phyloP scores from a whole-genome alignment of 2,113 vertebrate genomes.

The Toxotes chatareus region DNA sequence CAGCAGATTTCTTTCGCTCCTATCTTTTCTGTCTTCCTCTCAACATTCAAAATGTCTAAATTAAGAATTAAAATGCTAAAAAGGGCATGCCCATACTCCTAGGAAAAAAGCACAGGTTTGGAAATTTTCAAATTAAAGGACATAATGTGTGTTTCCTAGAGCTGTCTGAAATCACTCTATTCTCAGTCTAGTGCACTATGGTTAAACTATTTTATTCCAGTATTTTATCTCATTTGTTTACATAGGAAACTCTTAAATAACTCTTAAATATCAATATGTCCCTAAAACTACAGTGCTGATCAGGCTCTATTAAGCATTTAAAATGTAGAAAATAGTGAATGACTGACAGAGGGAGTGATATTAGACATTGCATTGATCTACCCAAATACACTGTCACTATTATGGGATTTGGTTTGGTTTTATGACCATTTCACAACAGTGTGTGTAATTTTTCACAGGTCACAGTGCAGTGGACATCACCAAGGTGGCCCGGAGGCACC shows the following conservation, averaged over 20 bases:
- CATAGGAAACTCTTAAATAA: background rate
- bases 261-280: background rate
- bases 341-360: background rate
- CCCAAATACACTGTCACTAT: background rate
- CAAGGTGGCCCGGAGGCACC: constrained; percentile 98
- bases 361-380: background rate
- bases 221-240: background rate
- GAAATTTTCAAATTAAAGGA: background rate
- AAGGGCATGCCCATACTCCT: background rate
- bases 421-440: background rate
- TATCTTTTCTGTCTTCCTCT: constrained; percentile 2
- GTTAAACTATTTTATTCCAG: background rate
- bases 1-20: constrained; percentile 21
- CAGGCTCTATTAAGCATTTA: background rate
- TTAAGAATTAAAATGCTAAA: constrained; percentile 42
- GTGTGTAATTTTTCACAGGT: constrained; percentile 81
- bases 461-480: constrained; percentile 99
- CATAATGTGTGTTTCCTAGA: background rate
- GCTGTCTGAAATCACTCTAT: background rate
- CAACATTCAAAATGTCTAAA: constrained; percentile 41
- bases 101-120: background rate
- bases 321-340: background rate
- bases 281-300: background rate
- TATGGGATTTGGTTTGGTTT: constrained; percentile 17
- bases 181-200: background rate